A percentile compares a stretch with the other conserved stretches of the same genome.
These are phyloP conservation scores for Eulemur rubriventer DNA, from an alignment of 2,797 vertebrate genomes.

Conservation along the genomic window DNA sequence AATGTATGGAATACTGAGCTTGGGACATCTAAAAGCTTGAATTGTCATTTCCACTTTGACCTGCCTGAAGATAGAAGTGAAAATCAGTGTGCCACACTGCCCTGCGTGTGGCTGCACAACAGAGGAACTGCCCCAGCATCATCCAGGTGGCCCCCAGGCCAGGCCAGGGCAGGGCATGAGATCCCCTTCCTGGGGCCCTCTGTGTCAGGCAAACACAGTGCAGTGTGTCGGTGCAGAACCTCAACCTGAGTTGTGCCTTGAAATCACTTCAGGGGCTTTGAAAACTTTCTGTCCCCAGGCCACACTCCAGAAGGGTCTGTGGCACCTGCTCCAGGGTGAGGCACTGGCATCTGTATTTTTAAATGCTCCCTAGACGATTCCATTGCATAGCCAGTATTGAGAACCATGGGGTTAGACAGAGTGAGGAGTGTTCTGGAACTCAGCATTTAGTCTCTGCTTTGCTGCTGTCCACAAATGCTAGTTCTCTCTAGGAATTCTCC, in stretches of 20 bases:
- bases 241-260: not conserved
- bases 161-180: not conserved
- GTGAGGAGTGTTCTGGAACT: not conserved
- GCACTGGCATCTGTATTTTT: not conserved
- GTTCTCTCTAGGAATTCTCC: not conserved
- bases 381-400: not conserved
- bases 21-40: not conserved
- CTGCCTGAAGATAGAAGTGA: conserved; percentile 28
- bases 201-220: not conserved
- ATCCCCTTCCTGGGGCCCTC: not conserved
- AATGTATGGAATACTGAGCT: not conserved
- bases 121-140: not conserved
- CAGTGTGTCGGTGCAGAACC: not conserved
- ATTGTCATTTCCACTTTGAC: conserved; percentile 34
- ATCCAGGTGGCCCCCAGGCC: not conserved
- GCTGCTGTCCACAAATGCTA: not conserved
- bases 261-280: not conserved
- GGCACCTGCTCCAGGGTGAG: not conserved
- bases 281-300: not conserved
- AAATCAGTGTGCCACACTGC: not conserved
- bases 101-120: not conserved
- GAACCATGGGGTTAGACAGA: not conserved
- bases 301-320: not conserved
- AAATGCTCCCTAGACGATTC: not conserved
- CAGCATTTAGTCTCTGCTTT: not conserved